phyloP scores from a whole-genome alignment of 1,140 invertebrate species.

The Polypedilum pembai region DNA sequence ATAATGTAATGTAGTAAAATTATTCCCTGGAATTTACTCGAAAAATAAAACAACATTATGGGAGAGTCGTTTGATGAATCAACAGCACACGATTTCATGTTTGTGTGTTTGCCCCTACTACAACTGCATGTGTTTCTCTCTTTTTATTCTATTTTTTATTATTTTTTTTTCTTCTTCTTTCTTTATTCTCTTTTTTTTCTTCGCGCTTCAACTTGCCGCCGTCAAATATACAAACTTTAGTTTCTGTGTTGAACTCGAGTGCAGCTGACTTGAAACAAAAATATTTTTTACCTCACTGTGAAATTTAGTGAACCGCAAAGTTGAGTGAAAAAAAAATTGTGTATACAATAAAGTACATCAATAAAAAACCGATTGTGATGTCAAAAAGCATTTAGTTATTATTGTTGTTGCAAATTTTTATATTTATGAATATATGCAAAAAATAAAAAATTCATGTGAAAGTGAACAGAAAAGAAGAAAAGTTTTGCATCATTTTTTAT shows the following conservation, averaged over 20 bases:
- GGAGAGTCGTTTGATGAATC: not conserved
- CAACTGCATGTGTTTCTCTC: not conserved
- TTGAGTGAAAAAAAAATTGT: not conserved
- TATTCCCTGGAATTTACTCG: too few species aligned
- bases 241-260: conserved; percentile 3
- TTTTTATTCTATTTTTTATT: not conserved
- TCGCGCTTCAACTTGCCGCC: not conserved
- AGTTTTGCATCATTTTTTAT: too few species aligned
- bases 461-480: too few species aligned
- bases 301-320: conserved; percentile 17
- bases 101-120: not conserved
- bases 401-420: too few species aligned
- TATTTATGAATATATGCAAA: too few species aligned
- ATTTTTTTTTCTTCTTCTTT: not conserved
- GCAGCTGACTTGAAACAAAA: not conserved
- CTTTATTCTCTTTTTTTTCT: not conserved
- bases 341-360: too few species aligned
- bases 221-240: not conserved
- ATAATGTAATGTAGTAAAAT: too few species aligned
- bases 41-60: too few species aligned
- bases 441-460: too few species aligned
- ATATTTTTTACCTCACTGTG: not conserved
- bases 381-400: too few species aligned
- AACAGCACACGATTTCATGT: not conserved
- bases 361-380: too few species aligned